Evolutionary conservation across 2,888 invertebrate species (phyloP).

Genomic region (Plemyria rubiginata): DNA sequence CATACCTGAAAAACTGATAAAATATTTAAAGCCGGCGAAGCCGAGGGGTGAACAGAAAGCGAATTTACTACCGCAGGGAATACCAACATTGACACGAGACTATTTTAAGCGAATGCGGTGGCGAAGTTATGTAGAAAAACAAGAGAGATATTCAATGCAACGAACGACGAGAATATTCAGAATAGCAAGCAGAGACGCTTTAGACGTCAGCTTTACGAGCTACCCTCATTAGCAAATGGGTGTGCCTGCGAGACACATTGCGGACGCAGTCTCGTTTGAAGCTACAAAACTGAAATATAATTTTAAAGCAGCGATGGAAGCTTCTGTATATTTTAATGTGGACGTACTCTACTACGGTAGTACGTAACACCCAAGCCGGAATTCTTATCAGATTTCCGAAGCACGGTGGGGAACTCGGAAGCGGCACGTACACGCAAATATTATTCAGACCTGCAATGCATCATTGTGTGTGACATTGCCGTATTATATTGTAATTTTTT

Average conservation of each 20-base stretch:
- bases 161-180: conserved; percentile 48
- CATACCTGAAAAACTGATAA: conserved; percentile 76
- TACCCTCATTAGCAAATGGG: conserved; percentile 63
- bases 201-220: conserved; percentile 52
- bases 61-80: conserved; percentile 73
- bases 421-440: conserved; percentile 61
- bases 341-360: background rate
- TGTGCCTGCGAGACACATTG: conserved; percentile 40
- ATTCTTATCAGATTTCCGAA: conserved; percentile 29
- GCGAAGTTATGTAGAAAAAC: conserved; percentile 49
- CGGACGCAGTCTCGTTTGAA: conserved; percentile 47
- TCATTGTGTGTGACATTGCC: conserved; percentile 59
- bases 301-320: conserved; percentile 43
- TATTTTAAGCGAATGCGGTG: conserved; percentile 59
- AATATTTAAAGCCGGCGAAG: conserved; percentile 72
- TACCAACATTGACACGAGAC: conserved; percentile 55
- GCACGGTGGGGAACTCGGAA: conserved; percentile 42
- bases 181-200: conserved; percentile 47
- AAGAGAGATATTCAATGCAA: conserved; percentile 51
- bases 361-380: conserved; percentile 9
- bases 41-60: conserved; percentile 63
- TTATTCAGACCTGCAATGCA: conserved; percentile 68
- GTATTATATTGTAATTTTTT: no score
- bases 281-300: conserved; percentile 39
- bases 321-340: conserved; percentile 8